A percentile compares a stretch with the other conserved stretches of the same genome.
Evolutionary conservation across 1,140 invertebrate genomes (phyloP).

Genomic region (Oncopeltus fasciatus): DNA sequence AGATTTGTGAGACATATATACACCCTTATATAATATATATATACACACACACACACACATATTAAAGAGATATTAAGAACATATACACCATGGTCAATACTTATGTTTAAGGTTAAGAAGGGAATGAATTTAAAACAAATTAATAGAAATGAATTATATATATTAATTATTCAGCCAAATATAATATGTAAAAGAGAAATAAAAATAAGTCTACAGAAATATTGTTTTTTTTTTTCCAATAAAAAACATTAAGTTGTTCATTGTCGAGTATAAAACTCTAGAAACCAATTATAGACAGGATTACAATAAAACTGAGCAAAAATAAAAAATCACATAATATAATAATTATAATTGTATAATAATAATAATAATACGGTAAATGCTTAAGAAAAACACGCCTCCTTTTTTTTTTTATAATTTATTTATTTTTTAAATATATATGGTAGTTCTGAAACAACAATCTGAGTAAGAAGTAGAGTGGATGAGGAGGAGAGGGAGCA

Average conservation of each 20-base stretch:
- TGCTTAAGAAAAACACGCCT: slow-evolving; percentile 17
- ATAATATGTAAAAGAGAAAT: slow-evolving; percentile 15
- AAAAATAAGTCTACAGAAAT: slow-evolving; percentile 18
- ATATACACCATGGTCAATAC: no score
- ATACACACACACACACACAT: no score
- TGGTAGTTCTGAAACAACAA: background rate
- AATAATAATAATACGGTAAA: slow-evolving; percentile 17
- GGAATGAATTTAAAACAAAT: background rate
- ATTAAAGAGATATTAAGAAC: no score
- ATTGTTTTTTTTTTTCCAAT: background rate
- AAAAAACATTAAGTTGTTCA: slow-evolving; percentile 9
- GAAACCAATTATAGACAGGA: slow-evolving; percentile 10
- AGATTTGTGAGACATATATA: no score
- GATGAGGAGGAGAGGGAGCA: background rate
- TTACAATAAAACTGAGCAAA: slow-evolving; percentile 18
- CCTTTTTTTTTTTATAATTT: slow-evolving; percentile 3
- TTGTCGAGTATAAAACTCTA: slow-evolving; percentile 12
- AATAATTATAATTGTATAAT: slow-evolving; percentile 13
- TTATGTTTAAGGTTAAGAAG: background rate
- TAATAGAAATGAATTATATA: slow-evolving; percentile 13
- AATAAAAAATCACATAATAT: slow-evolving; percentile 14
- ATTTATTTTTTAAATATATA: slow-evolving; percentile 1
- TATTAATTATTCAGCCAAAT: slow-evolving; percentile 15
- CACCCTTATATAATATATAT: no score
- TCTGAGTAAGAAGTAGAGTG: slow-evolving; percentile 1